These are phyloP conservation scores for Meteorus colon DNA, from an alignment of 2,888 invertebrate species.

Conservation along the genomic window DNA sequence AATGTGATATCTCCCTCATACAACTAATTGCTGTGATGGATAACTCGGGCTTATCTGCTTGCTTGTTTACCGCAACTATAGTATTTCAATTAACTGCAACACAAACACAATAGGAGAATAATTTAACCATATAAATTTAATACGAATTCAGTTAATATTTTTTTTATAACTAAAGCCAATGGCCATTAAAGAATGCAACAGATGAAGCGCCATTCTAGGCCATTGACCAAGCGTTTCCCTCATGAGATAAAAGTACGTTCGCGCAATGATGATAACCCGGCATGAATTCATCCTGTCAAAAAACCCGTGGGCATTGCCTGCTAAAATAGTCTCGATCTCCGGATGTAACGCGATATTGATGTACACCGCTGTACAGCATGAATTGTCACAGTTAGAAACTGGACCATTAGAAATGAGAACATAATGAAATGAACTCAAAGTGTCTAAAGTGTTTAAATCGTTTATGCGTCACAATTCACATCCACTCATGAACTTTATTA, in stretches of 20 bases:
- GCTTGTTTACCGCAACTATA: neutral
- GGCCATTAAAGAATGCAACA: neutral
- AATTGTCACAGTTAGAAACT: slow-evolving; percentile 12
- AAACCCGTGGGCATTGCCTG: slow-evolving; percentile 45
- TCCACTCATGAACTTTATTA: slow-evolving; percentile 1
- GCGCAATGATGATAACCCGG: slow-evolving; percentile 55
- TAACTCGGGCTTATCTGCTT: slow-evolving; percentile 12
- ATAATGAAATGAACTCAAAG: neutral
- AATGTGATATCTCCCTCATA: slow-evolving; percentile 27
- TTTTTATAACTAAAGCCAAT: neutral
- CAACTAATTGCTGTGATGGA: slow-evolving; percentile 20
- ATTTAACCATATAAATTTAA: slow-evolving; percentile 5
- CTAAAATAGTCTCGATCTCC: slow-evolving; percentile 35
- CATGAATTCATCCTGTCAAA: slow-evolving; percentile 49
- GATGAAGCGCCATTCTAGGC: slow-evolving; percentile 51
- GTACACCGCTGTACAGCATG: neutral
- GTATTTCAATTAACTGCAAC: neutral
- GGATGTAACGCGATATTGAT: slow-evolving; percentile 31
- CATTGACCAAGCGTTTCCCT: slow-evolving; percentile 67
- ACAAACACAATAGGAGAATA: neutral
- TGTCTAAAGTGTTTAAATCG: neutral
- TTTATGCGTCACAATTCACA: neutral
- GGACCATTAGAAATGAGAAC: slow-evolving; percentile 11
- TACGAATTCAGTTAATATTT: neutral
- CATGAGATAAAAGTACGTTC: slow-evolving; percentile 59